Evolutionary conservation across 92 coral and sea anemone species (phyloP).

Genomic region (Plumapathes pennacea): DNA sequence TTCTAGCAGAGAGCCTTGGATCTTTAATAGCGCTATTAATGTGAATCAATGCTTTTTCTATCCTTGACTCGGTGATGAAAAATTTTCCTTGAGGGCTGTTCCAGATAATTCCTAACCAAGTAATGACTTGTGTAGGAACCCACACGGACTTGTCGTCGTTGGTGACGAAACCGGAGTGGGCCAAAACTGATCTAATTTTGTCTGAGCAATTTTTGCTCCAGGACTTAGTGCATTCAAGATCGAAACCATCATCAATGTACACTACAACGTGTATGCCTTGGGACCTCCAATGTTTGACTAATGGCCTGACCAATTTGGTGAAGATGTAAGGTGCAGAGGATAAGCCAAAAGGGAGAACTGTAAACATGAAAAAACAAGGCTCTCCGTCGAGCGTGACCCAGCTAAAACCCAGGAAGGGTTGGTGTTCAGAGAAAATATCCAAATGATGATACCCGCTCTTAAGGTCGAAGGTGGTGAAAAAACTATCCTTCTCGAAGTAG

Average conservation of each 20-base stretch:
- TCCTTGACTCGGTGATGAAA: slow-evolving; percentile 13
- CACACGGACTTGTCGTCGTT: slow-evolving; percentile 38
- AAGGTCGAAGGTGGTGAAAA: slow-evolving; percentile 23
- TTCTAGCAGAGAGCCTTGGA: slow-evolving; percentile 18
- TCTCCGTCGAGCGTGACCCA: slow-evolving; percentile 9
- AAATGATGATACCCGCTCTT: slow-evolving; percentile 19
- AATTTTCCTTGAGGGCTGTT: slow-evolving; percentile 18
- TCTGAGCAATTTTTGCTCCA: neutral
- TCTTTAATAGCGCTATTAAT: neutral
- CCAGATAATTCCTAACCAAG: slow-evolving; percentile 38
- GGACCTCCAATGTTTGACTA: slow-evolving; percentile 39
- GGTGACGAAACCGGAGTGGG: slow-evolving; percentile 22
- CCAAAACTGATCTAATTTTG: slow-evolving; percentile 17
- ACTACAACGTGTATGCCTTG: slow-evolving; percentile 23
- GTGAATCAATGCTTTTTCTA: slow-evolving; percentile 10
- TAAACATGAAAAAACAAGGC: slow-evolving; percentile 37
- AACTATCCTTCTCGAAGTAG: slow-evolving; percentile 6
- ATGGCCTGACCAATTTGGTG: slow-evolving; percentile 34
- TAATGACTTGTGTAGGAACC: slow-evolving; percentile 8
- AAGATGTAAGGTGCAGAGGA: slow-evolving; percentile 53
- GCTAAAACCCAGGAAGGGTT: slow-evolving; percentile 21
- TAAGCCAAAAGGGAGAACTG: slow-evolving; percentile 40
- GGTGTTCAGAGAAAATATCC: slow-evolving; percentile 33
- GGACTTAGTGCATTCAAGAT: slow-evolving; percentile 10
- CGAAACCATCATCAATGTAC: slow-evolving; percentile 27